Percentiles rank a stretch among this genome's conserved stretches.
Evolutionary conservation across 2,797 vertebrate species (phyloP).

Genomic region (Acanthurus leucopareius): DNA sequence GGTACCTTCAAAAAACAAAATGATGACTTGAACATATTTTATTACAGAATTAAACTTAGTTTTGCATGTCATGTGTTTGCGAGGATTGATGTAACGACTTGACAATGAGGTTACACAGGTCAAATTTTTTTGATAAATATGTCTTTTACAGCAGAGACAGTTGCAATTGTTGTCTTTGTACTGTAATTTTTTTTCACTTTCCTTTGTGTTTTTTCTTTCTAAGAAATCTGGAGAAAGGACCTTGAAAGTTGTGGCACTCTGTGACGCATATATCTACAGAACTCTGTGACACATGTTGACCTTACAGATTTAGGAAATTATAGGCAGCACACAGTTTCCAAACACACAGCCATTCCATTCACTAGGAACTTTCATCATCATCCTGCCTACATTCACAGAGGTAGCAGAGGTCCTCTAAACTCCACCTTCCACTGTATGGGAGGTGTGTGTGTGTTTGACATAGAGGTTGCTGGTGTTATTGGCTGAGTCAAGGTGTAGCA

Average conservation of each 20-base stretch:
- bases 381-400: not conserved
- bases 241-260: not conserved
- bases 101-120: too few relatives aligned
- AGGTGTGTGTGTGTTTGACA: constrained; percentile 6
- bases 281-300: not conserved
- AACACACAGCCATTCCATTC: not conserved
- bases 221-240: too few relatives aligned
- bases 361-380: not conserved
- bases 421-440: not conserved
- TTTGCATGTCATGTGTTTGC: too few relatives aligned
- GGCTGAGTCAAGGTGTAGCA: constrained; percentile 7
- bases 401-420: constrained; percentile 1
- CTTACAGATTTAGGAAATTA: not conserved
- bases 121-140: too few relatives aligned
- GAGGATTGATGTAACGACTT: too few relatives aligned
- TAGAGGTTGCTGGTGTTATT: not conserved
- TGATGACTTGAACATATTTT: too few relatives aligned
- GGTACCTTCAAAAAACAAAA: too few relatives aligned
- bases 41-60: too few relatives aligned
- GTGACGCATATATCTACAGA: not conserved
- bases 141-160: too few relatives aligned
- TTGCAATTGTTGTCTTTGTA: too few relatives aligned
- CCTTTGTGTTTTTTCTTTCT: too few relatives aligned
- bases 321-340: constrained; percentile 1
- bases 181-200: too few relatives aligned